Evolutionary conservation across 1,140 invertebrate species (phyloP), one percentile per base, ranked within the genome.

Genomic region (Trichomalopsis sarcophagae): DNA sequence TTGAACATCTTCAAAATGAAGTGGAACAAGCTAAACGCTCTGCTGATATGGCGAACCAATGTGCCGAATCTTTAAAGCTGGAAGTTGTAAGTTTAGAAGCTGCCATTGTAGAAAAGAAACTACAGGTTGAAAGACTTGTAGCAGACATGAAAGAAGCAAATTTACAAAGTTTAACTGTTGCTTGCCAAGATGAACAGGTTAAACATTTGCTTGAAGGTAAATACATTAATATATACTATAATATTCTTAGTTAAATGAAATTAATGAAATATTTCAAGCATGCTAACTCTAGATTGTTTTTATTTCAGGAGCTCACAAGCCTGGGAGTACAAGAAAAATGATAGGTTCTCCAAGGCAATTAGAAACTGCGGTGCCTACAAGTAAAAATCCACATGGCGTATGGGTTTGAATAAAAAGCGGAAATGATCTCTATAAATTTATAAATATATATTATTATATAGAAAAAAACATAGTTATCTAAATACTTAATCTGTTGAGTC

Each of bases 301-400:
- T 21, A 71, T 93, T 88, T 87, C 89, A 96, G 97, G 97, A 87
- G 94, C 96, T 81, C 95, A 96, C 88, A 97, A 97, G 93, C 96
- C 96, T 68, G 97, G 97, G 74, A 98, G 97, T 92, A 97, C 96
- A 74, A 94, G 97, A 80, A 96, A 97, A 91, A 98, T 98, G 93
- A 97, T 98, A 88, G 97, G 97, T 23, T 98, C 97, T 47, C 97
- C 97, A 62, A 94, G 97, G 86, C 97, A 98, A 92, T 93, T 98
- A 66, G 97, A 98, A 93, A 98, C 97, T 92, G 97, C 98, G 55
- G 97, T 98, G 74, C 97, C 97, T 69, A 98, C 97, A 23, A 98
- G 97, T 91, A 98, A 98, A 93, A 98, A 98, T 93, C 98, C 98
- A 66, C 97, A 99, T 90, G 98, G 98, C 36, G 98, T 99, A 79